phyloP scores from a whole-genome alignment of 2,888 invertebrate species.

The Cantharis rustica region DNA sequence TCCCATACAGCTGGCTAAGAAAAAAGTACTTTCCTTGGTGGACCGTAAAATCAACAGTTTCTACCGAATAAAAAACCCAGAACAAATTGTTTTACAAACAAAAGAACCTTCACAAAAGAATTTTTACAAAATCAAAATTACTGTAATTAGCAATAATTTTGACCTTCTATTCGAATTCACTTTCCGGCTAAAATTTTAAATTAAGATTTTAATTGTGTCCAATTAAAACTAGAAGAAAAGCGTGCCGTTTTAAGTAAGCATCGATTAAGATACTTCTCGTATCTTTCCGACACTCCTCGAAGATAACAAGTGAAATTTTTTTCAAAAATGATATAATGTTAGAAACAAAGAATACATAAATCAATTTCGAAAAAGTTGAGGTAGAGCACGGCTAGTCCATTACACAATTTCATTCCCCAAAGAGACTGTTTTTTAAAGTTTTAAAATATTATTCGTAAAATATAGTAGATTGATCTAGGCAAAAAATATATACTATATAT shows the following conservation, averaged over 20 bases:
- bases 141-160: conserved; percentile 19
- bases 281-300: background rate
- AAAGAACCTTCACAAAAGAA: conserved; percentile 8
- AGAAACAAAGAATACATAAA: too few relatives aligned
- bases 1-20: background rate
- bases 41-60: background rate
- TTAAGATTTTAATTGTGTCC: background rate
- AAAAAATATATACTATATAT: too few relatives aligned
- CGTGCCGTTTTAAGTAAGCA: background rate
- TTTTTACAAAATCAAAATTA: conserved; percentile 11
- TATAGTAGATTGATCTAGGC: too few relatives aligned
- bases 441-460: too few relatives aligned
- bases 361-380: too few relatives aligned
- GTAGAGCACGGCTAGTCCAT: too few relatives aligned
- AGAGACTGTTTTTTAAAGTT: too few relatives aligned
- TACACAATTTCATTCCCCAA: too few relatives aligned
- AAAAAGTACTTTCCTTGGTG: background rate
- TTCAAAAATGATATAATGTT: too few relatives aligned
- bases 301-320: too few relatives aligned
- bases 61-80: background rate
- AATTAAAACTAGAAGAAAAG: background rate
- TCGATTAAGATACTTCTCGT: background rate
- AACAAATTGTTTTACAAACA: background rate
- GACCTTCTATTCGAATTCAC: conserved; percentile 17
- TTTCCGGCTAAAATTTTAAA: conserved; percentile 13